These are phyloP conservation scores for Syrrhaptes paradoxus DNA, from an alignment of 2,113 vertebrate genomes.

Conservation along the genomic window DNA sequence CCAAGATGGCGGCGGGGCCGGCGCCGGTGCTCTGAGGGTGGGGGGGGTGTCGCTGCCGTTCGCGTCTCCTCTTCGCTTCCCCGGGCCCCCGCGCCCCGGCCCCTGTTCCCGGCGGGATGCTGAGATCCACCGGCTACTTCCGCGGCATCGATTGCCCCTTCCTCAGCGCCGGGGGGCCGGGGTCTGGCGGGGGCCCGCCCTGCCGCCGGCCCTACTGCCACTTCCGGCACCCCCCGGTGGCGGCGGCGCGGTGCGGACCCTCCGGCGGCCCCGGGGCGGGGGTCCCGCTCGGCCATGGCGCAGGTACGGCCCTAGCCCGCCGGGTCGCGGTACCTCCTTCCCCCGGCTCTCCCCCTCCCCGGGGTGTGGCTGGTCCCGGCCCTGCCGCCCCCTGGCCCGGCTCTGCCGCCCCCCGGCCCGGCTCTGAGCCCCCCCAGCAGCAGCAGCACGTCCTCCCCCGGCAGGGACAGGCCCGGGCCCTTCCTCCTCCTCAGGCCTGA, in stretches of 20 bases:
- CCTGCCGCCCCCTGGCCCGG: background rate
- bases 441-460: background rate
- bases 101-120: conserved; percentile 75
- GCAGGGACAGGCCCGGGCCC: background rate
- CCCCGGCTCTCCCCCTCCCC: too few relatives aligned
- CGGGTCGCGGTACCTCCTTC: background rate
- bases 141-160: conserved; percentile 94
- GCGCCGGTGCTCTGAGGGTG: background rate
- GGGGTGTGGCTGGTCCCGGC: background rate
- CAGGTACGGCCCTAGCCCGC: background rate
- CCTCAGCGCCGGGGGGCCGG: conserved; percentile 56
- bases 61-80: background rate
- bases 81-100: background rate
- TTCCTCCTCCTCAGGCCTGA: background rate
- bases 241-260: background rate
- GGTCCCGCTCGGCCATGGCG: background rate
- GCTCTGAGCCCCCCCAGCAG: background rate
- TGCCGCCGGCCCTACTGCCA: conserved; percentile 91
- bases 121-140: conserved; percentile 91
- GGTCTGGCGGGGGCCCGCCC: conserved; percentile 25
- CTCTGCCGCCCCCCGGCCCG: background rate
- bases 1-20: conserved; percentile 34
- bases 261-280: conserved; percentile 23
- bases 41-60: background rate
- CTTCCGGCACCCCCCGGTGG: conserved; percentile 86